A percentile compares a stretch with the other conserved stretches of the same genome.
Evolutionary conservation across 2,888 invertebrate genomes (phyloP).

Genomic region (Drosophila austrosaltans): DNA sequence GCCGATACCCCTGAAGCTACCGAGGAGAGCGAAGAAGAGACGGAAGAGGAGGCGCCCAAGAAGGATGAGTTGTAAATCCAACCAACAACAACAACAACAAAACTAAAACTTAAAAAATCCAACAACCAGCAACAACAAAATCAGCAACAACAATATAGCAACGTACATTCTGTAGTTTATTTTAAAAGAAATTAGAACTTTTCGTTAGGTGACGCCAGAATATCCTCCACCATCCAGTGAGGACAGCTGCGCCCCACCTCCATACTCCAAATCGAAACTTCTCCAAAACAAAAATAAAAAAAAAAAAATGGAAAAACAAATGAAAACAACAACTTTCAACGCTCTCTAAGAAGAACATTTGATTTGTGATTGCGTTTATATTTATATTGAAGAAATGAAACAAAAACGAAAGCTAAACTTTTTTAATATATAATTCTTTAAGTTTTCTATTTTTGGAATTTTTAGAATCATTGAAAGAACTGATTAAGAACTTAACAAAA

Average conservation of each 20-base stretch:
- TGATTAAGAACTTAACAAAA: conserved; percentile 79
- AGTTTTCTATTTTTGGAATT: conserved; percentile 74
- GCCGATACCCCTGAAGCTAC: conserved; percentile 84
- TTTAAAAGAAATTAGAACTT: conserved; percentile 33
- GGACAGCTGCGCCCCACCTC: conserved; percentile 38
- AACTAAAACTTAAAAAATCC: conserved; percentile 39
- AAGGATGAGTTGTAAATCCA: conserved; percentile 84
- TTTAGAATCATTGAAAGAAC: conserved; percentile 81
- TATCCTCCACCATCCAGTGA: conserved; percentile 49
- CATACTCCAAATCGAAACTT: conserved; percentile 24
- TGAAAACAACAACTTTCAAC: conserved; percentile 21
- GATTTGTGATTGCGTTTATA: conserved; percentile 32
- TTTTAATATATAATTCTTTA: conserved; percentile 66
- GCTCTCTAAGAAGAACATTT: conserved; percentile 26
- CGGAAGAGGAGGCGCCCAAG: conserved; percentile 80
- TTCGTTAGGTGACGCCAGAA: conserved; percentile 24
- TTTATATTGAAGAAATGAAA: conserved; percentile 57
- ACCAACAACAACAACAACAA: conserved; percentile 28
- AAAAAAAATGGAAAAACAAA: conserved; percentile 2
- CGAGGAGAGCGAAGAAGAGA: conserved; percentile 75
- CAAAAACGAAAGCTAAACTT: conserved; percentile 62
- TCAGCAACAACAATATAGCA: conserved; percentile 64
- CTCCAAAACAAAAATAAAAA: conserved; percentile 5
- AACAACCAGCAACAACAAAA: conserved; percentile 59
- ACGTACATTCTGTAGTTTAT: conserved; percentile 79